Evolutionary conservation across 1,140 invertebrate genomes (phyloP), one percentile per base, ranked within the genome.

Genomic region (Drosophila elegans): DNA sequence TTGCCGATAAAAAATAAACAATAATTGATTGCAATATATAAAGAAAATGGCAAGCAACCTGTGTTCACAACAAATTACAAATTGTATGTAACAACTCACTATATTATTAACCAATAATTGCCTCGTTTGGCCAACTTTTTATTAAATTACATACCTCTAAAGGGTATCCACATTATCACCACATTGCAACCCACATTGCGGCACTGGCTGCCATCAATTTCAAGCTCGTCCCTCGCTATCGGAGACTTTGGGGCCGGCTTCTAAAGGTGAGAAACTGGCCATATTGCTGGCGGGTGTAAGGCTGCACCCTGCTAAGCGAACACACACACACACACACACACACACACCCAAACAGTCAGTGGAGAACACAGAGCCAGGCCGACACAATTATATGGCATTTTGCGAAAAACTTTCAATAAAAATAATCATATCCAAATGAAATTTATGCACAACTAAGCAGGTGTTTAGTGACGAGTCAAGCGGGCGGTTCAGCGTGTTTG

Each of bases 231-330:
- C 69, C 78, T 52, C 55, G 64, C 55, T 71, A 85, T 78, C 75
- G 74, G 79, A 68, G 68, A 73, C 80, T 79, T 81, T 56, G 80
- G 80, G 73, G 78, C 75, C 82, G 78, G 68, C 78, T 86, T 71
- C 80, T 71, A 88, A 89, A 88, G 83, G 83, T 88, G 83, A 88
- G 83, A 88, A 88, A 88, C 84, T 88, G 82, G 84, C 82, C 84
- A 88, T 53, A 88, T 89, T 77, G 84, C 83, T 80, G 54, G 73
- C 72, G 83, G 80, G 80, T 74, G 78, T 71, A 68, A 56, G 68
- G 67, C 76, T 79, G 83, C 83, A 76, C 74, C 83, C 82, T 84
- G 67, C 62, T 54, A 66, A 69, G 45, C n/a, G n/a, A n/a, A 67
- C 45, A 80, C 57, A 80, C 61, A 71, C 49, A 51, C 49, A 64